These are phyloP conservation scores for Drosophila kanapiae DNA, from an alignment of 1,140 invertebrate genomes.

Conservation along the genomic window DNA sequence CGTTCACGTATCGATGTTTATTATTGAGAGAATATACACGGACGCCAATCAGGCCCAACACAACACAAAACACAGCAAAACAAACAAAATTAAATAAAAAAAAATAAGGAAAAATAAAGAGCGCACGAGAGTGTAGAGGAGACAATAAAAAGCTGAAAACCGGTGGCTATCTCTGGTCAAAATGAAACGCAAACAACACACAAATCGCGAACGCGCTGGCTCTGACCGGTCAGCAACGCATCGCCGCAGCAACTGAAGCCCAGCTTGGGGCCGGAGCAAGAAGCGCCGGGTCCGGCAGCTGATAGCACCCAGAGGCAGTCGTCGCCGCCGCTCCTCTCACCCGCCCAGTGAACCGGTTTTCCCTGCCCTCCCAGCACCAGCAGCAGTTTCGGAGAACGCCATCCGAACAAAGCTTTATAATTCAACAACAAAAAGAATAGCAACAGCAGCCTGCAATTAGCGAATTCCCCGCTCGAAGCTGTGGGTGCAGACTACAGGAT, in stretches of 20 bases:
- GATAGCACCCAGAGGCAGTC: slow-evolving; percentile 22
- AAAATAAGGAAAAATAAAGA: background rate
- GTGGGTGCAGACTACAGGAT: slow-evolving; percentile 4
- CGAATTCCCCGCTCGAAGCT: background rate
- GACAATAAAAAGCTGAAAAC: slow-evolving; percentile 21
- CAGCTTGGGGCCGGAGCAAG: slow-evolving; percentile 16
- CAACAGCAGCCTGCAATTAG: slow-evolving; percentile 26
- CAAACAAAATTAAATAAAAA: background rate
- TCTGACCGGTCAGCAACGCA: slow-evolving; percentile 42
- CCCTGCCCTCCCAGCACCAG: slow-evolving; percentile 10
- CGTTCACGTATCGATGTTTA: slow-evolving; percentile 5
- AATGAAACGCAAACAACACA: slow-evolving; percentile 1
- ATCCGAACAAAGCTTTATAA: slow-evolving; percentile 11
- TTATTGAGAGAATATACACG: slow-evolving; percentile 7
- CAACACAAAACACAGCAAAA: slow-evolving; percentile 6
- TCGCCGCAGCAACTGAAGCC: slow-evolving; percentile 36
- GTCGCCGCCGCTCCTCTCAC: background rate
- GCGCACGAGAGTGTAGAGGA: slow-evolving; percentile 2
- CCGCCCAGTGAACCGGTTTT: slow-evolving; percentile 28
- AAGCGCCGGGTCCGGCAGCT: slow-evolving; percentile 28
- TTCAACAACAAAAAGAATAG: background rate
- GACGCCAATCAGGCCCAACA: slow-evolving; percentile 4
- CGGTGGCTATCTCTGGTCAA: slow-evolving; percentile 32
- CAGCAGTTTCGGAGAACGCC: slow-evolving; percentile 7
- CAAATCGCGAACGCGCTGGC: slow-evolving; percentile 10